Base-by-base conservation (phyloP, 2,113 vertebrate species). In the Ptilonorhynchus violaceus region DNA sequence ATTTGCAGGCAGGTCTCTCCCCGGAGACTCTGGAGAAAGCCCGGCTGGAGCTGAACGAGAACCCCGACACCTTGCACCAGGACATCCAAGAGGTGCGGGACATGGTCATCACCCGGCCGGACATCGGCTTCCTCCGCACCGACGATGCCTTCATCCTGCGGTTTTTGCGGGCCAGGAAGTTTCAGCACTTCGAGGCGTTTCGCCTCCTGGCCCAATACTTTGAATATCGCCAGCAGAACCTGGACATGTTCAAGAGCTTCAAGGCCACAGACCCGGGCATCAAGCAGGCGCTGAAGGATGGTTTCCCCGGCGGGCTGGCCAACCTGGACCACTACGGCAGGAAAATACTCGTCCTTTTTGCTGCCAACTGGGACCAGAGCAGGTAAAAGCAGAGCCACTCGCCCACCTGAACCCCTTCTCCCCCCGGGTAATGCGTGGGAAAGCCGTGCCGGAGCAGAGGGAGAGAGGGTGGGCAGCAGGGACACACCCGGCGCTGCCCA, bases 211-310 rank as follows among this genome's bases (percentile, higher is more conserved):
- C 99, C 78, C 99, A 99, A 83, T 99, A 99, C 92, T 99, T 99
- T 82, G 99, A 99, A 95, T 99, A 99, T 96, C 97, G 99, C 35
- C 99, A 99, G 96, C 99, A 99, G 97, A 99, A 99, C 97, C 98
- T 99, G 97, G 99, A 99, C 96, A 99, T 99, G 99, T 99, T 99
- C 98, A 99, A 99, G 98, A 99, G 99, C 98, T 99, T 99, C 97
- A 99, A 99, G 97, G 98, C 99, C 94, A 99, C 99, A 3, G 99
- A 99, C 96, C 99, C 99, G 3, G 99, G 99, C 49, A 99, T 99
- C 97, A 99, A 99, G 85, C 99, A 99, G 96, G 99, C 99, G 2
- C 98, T 99, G 88, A 99, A 99, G 97, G 99, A 99, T 52, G 99
- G 99, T 15, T 99, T 99, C 87, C 99, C 99, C 0, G 99, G 99